phyloP scores from a whole-genome alignment of 2,888 invertebrate species.

The Orthosia cruda region DNA sequence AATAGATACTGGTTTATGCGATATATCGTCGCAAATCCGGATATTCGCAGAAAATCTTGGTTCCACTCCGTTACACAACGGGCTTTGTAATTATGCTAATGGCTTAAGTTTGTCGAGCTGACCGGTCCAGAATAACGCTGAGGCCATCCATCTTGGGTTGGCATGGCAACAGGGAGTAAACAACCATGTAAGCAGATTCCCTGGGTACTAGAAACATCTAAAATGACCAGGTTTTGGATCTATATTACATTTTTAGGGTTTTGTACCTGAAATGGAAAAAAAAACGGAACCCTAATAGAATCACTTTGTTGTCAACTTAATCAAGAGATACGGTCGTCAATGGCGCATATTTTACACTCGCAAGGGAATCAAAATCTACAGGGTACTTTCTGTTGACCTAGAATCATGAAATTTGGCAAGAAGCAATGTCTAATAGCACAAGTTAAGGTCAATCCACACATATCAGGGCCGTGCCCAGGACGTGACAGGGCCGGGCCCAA shows the following conservation, averaged over 20 bases:
- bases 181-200: not conserved
- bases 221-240: not conserved
- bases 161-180: not conserved
- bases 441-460: too few species aligned
- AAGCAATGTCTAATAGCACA: too few species aligned
- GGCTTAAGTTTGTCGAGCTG: conserved; percentile 8
- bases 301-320: too few species aligned
- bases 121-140: not conserved
- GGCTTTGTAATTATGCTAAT: conserved; percentile 35
- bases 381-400: too few species aligned
- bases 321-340: too few species aligned
- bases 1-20: not conserved
- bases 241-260: not conserved
- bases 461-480: too few species aligned
- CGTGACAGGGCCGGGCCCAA: too few species aligned
- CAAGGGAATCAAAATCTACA: too few species aligned
- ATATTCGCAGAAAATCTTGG: conserved; percentile 12
- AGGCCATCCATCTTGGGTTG: conserved; percentile 1
- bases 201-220: not conserved
- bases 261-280: too few species aligned
- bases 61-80: conserved; percentile 13
- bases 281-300: too few species aligned
- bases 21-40: conserved; percentile 3
- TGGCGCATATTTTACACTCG: too few species aligned
- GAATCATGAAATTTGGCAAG: too few species aligned